phyloP scores from a whole-genome alignment of 2,113 vertebrate species.

The Cyphomyrus discorhynchus region DNA sequence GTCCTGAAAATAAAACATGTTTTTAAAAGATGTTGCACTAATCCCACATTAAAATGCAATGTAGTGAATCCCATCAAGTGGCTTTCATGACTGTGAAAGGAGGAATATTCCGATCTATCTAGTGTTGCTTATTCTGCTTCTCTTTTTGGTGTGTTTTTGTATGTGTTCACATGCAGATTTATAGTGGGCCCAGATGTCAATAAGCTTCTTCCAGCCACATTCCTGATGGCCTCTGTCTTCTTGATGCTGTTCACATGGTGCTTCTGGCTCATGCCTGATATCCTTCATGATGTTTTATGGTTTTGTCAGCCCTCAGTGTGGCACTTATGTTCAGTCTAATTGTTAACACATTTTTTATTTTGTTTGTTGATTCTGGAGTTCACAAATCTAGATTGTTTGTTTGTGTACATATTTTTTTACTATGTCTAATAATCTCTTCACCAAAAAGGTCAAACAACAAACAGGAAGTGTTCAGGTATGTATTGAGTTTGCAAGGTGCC shows the following conservation, averaged over 20 bases:
- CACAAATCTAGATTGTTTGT: neutral
- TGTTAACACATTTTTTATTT: neutral
- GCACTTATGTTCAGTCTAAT: neutral
- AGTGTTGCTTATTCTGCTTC: neutral
- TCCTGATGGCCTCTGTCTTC: slow-evolving; percentile 78
- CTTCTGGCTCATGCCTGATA: slow-evolving; percentile 85
- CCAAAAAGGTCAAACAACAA: neutral
- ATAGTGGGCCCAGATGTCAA: slow-evolving; percentile 57
- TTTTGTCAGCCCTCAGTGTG: neutral
- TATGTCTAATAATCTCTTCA: neutral
- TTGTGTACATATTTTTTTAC: neutral
- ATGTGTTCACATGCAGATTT: slow-evolving; percentile 56
- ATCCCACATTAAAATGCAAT: neutral
- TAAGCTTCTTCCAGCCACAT: slow-evolving; percentile 63
- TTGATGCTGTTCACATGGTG: slow-evolving; percentile 89
- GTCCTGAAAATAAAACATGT: neutral
- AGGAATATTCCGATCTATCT: neutral
- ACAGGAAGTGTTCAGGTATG: neutral
- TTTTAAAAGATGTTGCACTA: neutral
- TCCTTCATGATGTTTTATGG: slow-evolving; percentile 63
- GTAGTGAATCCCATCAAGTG: neutral
- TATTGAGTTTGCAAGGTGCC: neutral
- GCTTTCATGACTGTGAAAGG: neutral
- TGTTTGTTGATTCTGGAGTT: neutral
- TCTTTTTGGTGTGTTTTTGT: neutral